phyloP scores from a whole-genome alignment of 2,113 vertebrate species.

The Vulpes vulpes region DNA sequence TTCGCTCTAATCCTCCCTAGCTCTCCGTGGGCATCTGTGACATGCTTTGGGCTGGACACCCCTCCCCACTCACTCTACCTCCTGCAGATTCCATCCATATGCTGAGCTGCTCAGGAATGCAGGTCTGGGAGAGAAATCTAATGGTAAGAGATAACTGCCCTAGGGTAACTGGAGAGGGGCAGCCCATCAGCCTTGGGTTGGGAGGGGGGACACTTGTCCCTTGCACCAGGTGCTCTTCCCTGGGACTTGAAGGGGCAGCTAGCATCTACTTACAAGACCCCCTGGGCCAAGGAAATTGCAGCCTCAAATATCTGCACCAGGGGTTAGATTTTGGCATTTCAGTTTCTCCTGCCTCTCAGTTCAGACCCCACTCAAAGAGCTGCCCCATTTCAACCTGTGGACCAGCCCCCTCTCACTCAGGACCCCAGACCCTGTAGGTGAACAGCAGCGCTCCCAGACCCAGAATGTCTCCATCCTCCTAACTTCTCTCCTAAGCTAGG shows the following conservation, averaged over 20 bases:
- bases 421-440: not conserved
- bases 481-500: not conserved
- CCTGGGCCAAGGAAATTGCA: not conserved
- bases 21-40: slow-evolving; percentile 82
- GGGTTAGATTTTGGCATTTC: too few species aligned
- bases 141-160: slow-evolving; percentile 1
- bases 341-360: not conserved
- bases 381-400: not conserved
- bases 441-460: not conserved
- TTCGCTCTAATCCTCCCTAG: slow-evolving; percentile 76
- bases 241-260: not conserved
- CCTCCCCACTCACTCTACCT: slow-evolving; percentile 31
- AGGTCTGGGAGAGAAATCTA: not conserved
- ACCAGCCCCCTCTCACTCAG: not conserved
- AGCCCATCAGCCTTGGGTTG: not conserved
- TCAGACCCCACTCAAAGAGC: not conserved
- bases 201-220: too few species aligned
- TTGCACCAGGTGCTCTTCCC: not conserved
- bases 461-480: not conserved
- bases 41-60: slow-evolving; percentile 76
- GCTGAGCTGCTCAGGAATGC: slow-evolving; percentile 65
- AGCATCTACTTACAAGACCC: not conserved
- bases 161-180: not conserved
- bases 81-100: slow-evolving; percentile 68
- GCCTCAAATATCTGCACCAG: not conserved